Base-by-base conservation (phyloP, 2,888 invertebrate genomes). In the Cephalotes varians region DNA sequence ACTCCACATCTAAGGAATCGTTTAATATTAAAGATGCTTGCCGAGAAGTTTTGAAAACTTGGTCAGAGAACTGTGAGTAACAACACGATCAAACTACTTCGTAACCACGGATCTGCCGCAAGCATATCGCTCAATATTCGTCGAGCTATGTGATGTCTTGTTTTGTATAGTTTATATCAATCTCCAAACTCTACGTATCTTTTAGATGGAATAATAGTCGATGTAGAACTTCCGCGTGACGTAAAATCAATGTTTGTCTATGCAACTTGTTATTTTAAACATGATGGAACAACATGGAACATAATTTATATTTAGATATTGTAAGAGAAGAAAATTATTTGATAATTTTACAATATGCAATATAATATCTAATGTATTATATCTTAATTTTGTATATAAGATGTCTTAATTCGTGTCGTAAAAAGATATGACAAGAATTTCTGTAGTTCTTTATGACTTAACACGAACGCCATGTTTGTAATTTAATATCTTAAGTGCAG, bases 401-500 rank as follows among this genome's bases (percentile, higher is more conserved):
- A 2, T 34, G 4, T 21, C 12, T 44, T 28, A 28, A 58, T 12
- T 37, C 60, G 12, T 25, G 6, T 40, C 25, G 21, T 28, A 34
- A 37, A 79, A 47, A 31, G 10, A n/a, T 51, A 77, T n/a, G 6
- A 40, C 12, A 25, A n/a, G 40, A 40, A 40, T 6, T 44, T 54
- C 6, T 10, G 44, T 7, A 56, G 18, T 77, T 69, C 54, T 56
- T 69, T 56, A 34, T 10, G 18, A 18, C 21, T 69, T 77, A 77
- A 69, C 31, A 40, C 54, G 12, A 54, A 28, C 12, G n/a, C 18
- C 15, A 15, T 37, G 18, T 40, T 54, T 31, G 54, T 31, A 51
- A 69, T 77, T 44, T 56, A 69, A 69, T 77, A 77, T 77, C 69
- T 77, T 69, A 54, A 77, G 69, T 56, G 56, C 77, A 56, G 21